Conservation (phyloP, 92 coral and sea anemone species). For the Palythoa grandiflora region DNA sequence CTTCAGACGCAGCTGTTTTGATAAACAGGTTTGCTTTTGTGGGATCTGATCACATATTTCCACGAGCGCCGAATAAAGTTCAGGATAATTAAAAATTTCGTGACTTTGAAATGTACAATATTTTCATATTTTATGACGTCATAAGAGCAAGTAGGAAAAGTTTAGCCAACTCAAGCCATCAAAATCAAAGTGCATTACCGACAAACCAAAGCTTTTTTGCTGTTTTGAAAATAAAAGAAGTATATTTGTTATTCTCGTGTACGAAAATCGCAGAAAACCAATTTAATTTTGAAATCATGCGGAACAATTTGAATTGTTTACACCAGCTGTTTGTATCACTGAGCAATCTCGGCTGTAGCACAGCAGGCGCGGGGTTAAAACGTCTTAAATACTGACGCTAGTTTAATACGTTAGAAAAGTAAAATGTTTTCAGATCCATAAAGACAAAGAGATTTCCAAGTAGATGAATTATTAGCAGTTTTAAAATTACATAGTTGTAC, state of each 20-base stretch:
- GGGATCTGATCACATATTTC: background rate
- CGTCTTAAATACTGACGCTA: background rate
- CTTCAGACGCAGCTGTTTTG: constrained; percentile 28
- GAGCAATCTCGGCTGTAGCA: background rate
- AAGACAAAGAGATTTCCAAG: background rate
- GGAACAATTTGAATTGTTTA: background rate
- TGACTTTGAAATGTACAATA: background rate
- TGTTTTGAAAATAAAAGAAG: background rate
- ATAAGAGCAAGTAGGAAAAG: background rate
- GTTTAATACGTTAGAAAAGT: background rate
- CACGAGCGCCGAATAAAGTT: background rate
- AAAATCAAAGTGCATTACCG: background rate
- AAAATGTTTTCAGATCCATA: background rate
- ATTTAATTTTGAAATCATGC: background rate
- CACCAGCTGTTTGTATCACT: background rate
- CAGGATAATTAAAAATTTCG: background rate
- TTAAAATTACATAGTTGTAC: background rate
- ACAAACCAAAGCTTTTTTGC: background rate
- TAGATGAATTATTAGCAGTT: background rate
- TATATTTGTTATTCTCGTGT: background rate
- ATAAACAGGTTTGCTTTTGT: background rate
- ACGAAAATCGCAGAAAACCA: background rate
- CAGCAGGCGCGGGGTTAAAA: background rate
- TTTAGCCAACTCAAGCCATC: background rate
- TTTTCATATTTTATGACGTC: background rate